phyloP scores from a whole-genome alignment of 2,113 vertebrate species.

The Microtus ochrogaster region DNA sequence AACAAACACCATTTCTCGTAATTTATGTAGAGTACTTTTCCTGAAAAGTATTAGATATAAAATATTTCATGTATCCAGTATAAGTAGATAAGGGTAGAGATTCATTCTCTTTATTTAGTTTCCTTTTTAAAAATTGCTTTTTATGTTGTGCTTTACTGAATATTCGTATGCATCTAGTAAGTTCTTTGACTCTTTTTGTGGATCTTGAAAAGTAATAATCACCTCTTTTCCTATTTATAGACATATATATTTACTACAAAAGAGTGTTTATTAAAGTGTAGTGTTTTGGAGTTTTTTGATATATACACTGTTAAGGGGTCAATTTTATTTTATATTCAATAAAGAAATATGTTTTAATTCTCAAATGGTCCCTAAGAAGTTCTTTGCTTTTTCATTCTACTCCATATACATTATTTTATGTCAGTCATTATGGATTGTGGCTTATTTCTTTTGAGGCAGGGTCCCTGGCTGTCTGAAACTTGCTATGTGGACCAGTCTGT shows the following conservation, averaged over 20 bases:
- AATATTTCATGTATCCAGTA: conserved; percentile 2
- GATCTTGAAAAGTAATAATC: neutral
- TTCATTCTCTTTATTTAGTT: conserved; percentile 39
- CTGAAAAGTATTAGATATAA: conserved; percentile 28
- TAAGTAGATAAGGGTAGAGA: neutral
- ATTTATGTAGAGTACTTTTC: neutral
- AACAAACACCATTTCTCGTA: neutral
- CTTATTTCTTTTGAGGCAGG: neutral
- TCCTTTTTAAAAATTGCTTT: neutral
- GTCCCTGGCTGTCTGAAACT: neutral
- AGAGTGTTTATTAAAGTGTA: neutral
- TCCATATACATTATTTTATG: neutral
- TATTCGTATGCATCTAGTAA: neutral
- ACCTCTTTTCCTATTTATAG: neutral
- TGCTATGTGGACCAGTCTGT: neutral
- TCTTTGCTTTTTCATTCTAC: neutral
- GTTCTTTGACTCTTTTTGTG: neutral
- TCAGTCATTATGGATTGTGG: neutral
- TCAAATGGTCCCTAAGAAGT: neutral
- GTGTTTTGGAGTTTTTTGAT: neutral
- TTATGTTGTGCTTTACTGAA: neutral
- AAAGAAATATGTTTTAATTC: neutral
- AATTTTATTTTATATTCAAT: neutral
- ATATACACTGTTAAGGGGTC: neutral
- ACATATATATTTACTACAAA: neutral